A percentile compares a stretch with the other conserved stretches of the same genome.
Conservation (phyloP, 2,888 invertebrate species). For the Mechanitis mazaeus region DNA sequence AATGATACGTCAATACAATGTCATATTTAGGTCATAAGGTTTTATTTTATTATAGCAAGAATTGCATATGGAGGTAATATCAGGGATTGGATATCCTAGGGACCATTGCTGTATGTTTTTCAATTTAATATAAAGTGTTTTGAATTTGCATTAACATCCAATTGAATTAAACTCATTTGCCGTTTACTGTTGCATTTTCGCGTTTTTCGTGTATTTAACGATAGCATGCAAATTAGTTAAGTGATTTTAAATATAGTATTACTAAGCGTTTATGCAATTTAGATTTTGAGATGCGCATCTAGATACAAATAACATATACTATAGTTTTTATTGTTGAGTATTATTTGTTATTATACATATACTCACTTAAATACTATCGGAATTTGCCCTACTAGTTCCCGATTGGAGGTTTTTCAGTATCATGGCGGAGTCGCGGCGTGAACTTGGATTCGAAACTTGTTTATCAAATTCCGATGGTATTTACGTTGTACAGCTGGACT, state of each 20-base stretch:
- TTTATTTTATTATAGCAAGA: not conserved
- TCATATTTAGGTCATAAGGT: not conserved
- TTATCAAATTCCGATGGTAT: too few relatives aligned
- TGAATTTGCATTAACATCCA: conserved; percentile 25
- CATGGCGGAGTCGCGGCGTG: too few relatives aligned
- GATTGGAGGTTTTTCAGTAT: too few relatives aligned
- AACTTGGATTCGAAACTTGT: too few relatives aligned
- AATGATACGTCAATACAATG: not conserved
- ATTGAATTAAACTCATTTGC: conserved; percentile 27
- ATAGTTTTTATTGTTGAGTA: too few relatives aligned
- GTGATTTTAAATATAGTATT: not conserved
- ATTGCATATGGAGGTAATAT: not conserved
- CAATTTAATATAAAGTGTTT: conserved; percentile 21
- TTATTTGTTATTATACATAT: too few relatives aligned
- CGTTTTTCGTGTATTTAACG: conserved; percentile 10
- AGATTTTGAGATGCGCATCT: not conserved
- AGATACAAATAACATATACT: too few relatives aligned
- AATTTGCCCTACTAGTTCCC: too few relatives aligned
- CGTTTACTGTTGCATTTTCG: conserved; percentile 21
- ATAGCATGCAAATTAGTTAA: not conserved
- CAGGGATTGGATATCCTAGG: not conserved
- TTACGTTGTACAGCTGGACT: too few relatives aligned
- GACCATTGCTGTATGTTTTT: conserved; percentile 20
- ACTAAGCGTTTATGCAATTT: not conserved
- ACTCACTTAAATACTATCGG: too few relatives aligned